Base-by-base conservation (phyloP, 2,113 vertebrate genomes). In the Labeo catla region DNA sequence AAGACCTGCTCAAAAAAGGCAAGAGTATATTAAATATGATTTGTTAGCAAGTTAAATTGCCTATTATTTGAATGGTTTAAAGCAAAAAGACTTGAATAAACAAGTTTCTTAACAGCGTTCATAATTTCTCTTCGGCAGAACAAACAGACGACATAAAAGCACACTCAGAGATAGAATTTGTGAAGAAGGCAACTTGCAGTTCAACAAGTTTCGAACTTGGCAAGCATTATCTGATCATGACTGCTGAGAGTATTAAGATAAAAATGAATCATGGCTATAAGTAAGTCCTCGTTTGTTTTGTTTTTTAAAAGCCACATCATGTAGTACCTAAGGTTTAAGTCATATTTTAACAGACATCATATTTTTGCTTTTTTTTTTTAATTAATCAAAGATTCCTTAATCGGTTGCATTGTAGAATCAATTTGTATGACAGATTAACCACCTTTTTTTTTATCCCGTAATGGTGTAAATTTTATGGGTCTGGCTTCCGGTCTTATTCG, bases 151-250 rank as follows among this genome's bases (percentile, higher is more conserved):
- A 91, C 86, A 92, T 94, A 12, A 90, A 93, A 72, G 89, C 77
- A 70, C 90, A 89, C 2, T 86, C 93, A 0, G 93, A 96, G 86
- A 89, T 98, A 43, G 94, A 94, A 34, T 95, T 99, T 86, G 91
- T 98, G 11, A 98, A 94, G 76, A 98, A 97, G 93, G 92, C 89
- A 11, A 95, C 93, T 8, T 99, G 98, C 83, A 47, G 28, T 0
- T 88, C 90, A 0, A 92, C 96, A 19, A 90, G 93, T 0, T 8
- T 99, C 63, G 91, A 89, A 68, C 92, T 91, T 43, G 91, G 92
- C 82, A 92, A 90, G 19, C 94, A 96, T 61, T 99, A 98, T 89
- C 85, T 99, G 90, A 91, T 99, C 87, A 96, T 96, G 95, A 97
- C 97, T 19, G 94, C 96, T 87, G 95, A 96, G 90, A 94, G 96